Base-by-base conservation (phyloP, 2,797 vertebrate genomes). In the Uromys caudimaculatus region DNA sequence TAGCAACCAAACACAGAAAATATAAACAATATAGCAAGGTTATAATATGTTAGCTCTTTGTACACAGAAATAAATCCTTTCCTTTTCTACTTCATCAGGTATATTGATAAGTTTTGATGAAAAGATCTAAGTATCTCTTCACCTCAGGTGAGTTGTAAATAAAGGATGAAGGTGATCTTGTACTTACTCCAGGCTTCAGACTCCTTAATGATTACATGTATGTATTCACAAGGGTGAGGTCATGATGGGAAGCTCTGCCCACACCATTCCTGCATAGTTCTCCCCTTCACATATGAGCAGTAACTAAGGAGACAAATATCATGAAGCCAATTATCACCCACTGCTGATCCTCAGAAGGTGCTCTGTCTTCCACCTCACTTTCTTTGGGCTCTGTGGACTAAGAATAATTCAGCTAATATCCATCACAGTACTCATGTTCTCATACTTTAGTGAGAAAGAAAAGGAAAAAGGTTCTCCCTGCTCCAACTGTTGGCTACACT, bases 11-110 rank as follows among this genome's bases (percentile, higher is more conserved):
- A 52, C 23, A 91, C 16, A 94, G 35, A 19, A 93, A 96, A 88
- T 85, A 69, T 14, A 83, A 67, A 27, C 56, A 79, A 41, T 64
- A 38, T 86, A 92, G 5, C 6, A 56, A 62, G 41, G 89, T 91
- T 82, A 50, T 90, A 90, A 97, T 62, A 78, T 79, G 38, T 75
- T 95, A 90, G 24, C 17, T 92, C 32, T 85, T 79, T 95, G 73
- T 88, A 88, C n/a, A 69, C 27, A 87, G 35, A 79, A 71, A 44
- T 56, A 85, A 81, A 60, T 54, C 2, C 4, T 95, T 94, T 93
- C 24, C 23, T 58, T 93, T 90, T 71, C 24, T 23, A 35, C 21
- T 21, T 50, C 8, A n/a, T 90, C 50, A 83, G 54, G 92, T 19
- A 86, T 76, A 67, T 35, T 71, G 38, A 7, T 60, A 93, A 73